These are phyloP conservation scores for Molossus alvarezi DNA, from an alignment of 2,797 vertebrate species.

Conservation along the genomic window DNA sequence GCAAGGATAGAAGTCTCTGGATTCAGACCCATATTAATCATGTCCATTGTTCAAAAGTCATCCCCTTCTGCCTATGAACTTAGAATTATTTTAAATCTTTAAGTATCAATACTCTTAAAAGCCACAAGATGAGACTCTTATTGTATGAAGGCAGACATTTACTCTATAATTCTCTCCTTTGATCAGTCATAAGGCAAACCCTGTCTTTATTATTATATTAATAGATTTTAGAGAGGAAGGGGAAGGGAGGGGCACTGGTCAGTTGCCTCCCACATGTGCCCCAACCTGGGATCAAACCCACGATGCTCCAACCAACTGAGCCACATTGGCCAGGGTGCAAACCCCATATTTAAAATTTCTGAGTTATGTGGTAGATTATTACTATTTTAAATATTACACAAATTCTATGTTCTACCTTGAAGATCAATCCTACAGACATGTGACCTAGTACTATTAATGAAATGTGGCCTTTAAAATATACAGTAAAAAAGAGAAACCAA, in stretches of 20 bases:
- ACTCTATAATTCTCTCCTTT: not conserved
- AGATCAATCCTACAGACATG: not conserved
- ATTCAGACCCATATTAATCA: slow-evolving; percentile 10
- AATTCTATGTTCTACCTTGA: not conserved
- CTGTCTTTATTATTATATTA: not conserved
- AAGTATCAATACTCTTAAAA: not conserved
- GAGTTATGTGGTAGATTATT: not conserved
- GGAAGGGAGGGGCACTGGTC: too few relatives aligned
- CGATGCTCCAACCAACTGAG: too few relatives aligned
- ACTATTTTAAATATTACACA: not conserved
- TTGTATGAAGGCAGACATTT: not conserved
- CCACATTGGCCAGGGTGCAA: not conserved
- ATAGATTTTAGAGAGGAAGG: too few relatives aligned
- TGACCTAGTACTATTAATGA: not conserved
- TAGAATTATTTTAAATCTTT: not conserved
- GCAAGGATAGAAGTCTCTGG: not conserved
- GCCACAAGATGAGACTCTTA: not conserved
- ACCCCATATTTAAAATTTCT: not conserved
- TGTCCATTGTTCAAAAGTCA: not conserved
- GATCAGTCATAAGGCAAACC: not conserved
- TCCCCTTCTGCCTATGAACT: slow-evolving; percentile 16
- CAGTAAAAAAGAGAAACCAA: slow-evolving; percentile 2
- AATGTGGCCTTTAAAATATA: not conserved
- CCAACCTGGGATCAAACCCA: too few relatives aligned
- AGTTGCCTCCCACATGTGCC: too few relatives aligned